Base-by-base conservation (phyloP, 2,797 vertebrate genomes). In the Thaleichthys pacificus region DNA sequence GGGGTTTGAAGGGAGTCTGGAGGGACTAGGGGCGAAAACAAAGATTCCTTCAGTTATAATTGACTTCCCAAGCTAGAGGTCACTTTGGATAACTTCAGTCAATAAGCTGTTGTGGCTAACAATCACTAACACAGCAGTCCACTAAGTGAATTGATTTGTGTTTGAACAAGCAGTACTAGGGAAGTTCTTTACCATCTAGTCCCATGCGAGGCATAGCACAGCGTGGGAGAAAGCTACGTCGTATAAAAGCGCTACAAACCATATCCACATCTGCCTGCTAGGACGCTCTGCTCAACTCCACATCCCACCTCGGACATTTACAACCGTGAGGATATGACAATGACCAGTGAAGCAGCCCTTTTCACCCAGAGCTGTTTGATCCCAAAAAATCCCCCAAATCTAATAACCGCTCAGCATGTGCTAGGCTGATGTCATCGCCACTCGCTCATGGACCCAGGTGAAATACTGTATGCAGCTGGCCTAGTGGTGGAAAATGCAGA, bases 351-450 rank as follows among this genome's bases (percentile, higher is more conserved):
- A 47, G 42, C 38, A 15, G 8, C 22, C 47, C 8, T 24, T 19
- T n/a, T 28, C 49, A 56, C 49, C 19, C 19, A 28, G 12, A 11
- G 22, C 15, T 19, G 47, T 67, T 67, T 56, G 47, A 67, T 56
- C 42, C 42, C 2, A 4, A 19, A 32, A 54, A 19, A 17, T 11
- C 4, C 51, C 26, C 51, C 0, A 19, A 32, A 32, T 68, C 19
- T 38, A 58, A 57, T 35, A 68, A 58, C 26, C 19, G 49, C 28
- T 57, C 51, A 57, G 66, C 30, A 38, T 69, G 68, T 38, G 56
- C 35, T 14, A 12, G 26, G 30, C 66, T 72, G 38, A 63, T 74
- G 77, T 79, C 83, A 66, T 67, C 75, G 64, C 26, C 17, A 60
- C 51, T 2, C 68, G 51, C 73, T 38, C 0, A 21, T 26, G 60